phyloP scores from a whole-genome alignment of 2,113 vertebrate genomes.

The Eidolon helvum region DNA sequence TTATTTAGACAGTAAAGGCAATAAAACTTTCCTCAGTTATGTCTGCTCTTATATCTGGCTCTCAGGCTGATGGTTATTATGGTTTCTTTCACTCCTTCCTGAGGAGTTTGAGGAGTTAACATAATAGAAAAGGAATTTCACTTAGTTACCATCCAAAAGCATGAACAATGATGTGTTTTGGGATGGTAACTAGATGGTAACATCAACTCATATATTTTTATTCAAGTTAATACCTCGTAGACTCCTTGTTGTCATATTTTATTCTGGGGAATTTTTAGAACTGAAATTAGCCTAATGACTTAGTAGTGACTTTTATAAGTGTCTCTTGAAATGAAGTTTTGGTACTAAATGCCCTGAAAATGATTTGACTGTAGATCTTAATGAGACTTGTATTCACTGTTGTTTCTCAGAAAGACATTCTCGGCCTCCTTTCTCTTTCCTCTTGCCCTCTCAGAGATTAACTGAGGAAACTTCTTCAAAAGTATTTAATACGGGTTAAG shows the following conservation, averaged over 20 bases:
- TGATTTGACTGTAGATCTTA: neutral
- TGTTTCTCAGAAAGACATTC: neutral
- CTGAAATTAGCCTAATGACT: neutral
- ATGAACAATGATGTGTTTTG: neutral
- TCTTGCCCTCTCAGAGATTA: neutral
- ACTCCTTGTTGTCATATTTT: neutral
- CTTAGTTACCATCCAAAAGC: neutral
- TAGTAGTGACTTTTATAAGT: neutral
- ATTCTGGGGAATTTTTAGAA: neutral
- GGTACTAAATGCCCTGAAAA: neutral
- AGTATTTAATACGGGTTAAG: constrained; percentile 36
- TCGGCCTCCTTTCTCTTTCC: neutral
- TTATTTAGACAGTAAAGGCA: neutral
- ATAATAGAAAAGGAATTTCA: neutral
- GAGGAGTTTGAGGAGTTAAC: neutral
- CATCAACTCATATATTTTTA: constrained; percentile 10
- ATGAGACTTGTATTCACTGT: neutral
- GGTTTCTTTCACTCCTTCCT: neutral
- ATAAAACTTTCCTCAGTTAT: neutral
- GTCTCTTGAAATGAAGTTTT: constrained; percentile 14
- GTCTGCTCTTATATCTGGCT: neutral
- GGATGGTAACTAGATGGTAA: neutral
- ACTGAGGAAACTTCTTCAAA: constrained; percentile 1
- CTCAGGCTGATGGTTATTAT: neutral
- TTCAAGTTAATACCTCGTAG: neutral